A percentile compares a stretch with the other conserved stretches of the same genome.
Conservation (phyloP, 2,888 invertebrate genomes). For the Dryococelus australis region DNA sequence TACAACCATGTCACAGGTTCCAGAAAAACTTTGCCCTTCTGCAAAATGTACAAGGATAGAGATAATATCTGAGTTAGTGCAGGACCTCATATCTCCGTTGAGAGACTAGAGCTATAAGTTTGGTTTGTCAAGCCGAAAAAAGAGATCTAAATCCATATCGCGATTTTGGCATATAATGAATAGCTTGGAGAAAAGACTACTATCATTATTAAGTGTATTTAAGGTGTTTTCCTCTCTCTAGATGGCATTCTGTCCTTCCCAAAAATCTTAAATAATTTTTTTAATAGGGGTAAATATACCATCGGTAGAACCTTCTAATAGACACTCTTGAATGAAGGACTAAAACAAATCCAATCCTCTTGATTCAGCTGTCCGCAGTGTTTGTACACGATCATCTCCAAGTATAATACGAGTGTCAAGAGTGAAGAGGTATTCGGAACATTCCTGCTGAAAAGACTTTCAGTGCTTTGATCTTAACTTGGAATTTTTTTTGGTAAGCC, state of each 20-base stretch:
- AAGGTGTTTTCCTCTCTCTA: background rate
- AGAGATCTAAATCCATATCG: background rate
- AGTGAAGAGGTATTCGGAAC: conserved; percentile 20
- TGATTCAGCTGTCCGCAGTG: conserved; percentile 18
- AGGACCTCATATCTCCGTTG: too few species aligned
- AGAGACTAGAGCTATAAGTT: too few species aligned
- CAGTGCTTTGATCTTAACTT: too few species aligned
- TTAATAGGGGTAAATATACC: background rate
- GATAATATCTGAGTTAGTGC: too few species aligned
- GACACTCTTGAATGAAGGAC: background rate
- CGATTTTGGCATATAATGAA: background rate
- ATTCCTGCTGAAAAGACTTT: background rate
- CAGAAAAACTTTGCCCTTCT: background rate
- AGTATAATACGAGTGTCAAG: background rate
- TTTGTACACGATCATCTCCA: background rate
- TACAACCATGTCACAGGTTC: background rate
- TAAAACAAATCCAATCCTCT: background rate
- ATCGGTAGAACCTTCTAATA: background rate
- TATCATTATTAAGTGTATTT: background rate
- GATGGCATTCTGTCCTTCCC: background rate
- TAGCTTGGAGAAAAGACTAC: background rate
- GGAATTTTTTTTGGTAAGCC: too few species aligned
- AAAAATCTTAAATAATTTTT: background rate
- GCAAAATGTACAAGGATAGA: too few species aligned
- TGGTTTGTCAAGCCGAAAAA: too few species aligned